Evolutionary conservation across 2,888 invertebrate genomes (phyloP).

Genomic region (Penaeus monodon): DNA sequence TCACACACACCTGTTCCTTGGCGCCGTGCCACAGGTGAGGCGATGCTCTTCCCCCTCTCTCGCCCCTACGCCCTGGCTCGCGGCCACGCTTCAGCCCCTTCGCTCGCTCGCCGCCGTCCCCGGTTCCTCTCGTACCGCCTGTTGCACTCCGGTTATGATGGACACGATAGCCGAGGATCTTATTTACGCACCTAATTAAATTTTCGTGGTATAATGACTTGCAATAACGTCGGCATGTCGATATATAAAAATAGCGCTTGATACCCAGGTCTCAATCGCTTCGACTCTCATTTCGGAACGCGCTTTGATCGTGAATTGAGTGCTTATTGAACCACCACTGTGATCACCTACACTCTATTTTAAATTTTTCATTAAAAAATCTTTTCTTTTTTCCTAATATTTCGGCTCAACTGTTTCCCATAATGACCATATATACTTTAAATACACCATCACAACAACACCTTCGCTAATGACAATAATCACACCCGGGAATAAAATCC

Average conservation of each 20-base stretch:
- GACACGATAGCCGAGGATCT: background rate
- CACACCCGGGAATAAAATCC: too few species aligned
- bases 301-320: too few species aligned
- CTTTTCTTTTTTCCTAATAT: background rate
- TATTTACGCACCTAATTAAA: background rate
- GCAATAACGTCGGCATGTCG: too few species aligned
- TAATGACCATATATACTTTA: too few species aligned
- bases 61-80: constrained; percentile 5
- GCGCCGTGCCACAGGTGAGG: constrained; percentile 35
- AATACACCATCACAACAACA: background rate
- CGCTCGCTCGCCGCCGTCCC: background rate
- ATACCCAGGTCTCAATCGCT: too few species aligned
- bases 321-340: too few species aligned
- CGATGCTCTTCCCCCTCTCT: constrained; percentile 4
- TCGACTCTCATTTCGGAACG: too few species aligned
- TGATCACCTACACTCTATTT: too few species aligned
- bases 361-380: background rate
- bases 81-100: constrained; percentile 23
- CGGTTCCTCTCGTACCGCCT: background rate
- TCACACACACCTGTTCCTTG: constrained; percentile 33
- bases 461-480: background rate
- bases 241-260: too few species aligned
- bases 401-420: too few species aligned
- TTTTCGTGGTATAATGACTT: too few species aligned
- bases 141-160: background rate